These are phyloP conservation scores for Drosophila orena DNA, from an alignment of 1,140 invertebrate genomes.

Conservation along the genomic window DNA sequence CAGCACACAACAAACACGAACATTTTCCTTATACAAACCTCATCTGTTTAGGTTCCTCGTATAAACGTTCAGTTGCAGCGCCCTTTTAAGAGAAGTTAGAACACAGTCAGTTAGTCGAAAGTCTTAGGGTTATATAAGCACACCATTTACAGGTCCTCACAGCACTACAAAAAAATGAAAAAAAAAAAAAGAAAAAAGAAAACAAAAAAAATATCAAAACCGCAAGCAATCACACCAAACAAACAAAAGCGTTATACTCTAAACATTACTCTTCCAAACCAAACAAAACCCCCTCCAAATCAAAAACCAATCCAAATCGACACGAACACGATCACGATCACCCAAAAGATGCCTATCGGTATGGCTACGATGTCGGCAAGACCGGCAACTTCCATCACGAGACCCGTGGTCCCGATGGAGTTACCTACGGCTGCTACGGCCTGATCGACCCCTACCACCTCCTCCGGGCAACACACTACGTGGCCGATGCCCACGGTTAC, in stretches of 20 bases:
- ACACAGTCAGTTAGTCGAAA: slow-evolving; percentile 39
- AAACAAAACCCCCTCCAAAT: slow-evolving; percentile 21
- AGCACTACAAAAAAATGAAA: slow-evolving; percentile 24
- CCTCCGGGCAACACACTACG: slow-evolving; percentile 89
- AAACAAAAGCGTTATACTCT: slow-evolving; percentile 44
- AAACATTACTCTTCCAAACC: slow-evolving; percentile 48
- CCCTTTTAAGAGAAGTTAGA: slow-evolving; percentile 38
- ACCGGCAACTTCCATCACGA: slow-evolving; percentile 93
- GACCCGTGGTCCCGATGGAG: slow-evolving; percentile 89
- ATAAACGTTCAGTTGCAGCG: slow-evolving; percentile 49
- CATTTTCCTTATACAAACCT: slow-evolving; percentile 45
- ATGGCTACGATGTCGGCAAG: slow-evolving; percentile 89
- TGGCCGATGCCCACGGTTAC: slow-evolving; percentile 92
- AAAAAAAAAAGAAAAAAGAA: neutral
- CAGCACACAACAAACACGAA: slow-evolving; percentile 54
- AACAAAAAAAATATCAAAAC: slow-evolving; percentile 2
- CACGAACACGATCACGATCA: slow-evolving; percentile 9
- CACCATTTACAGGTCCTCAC: slow-evolving; percentile 37
- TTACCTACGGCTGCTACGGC: slow-evolving; percentile 92
- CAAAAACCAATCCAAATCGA: slow-evolving; percentile 35
- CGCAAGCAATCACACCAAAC: slow-evolving; percentile 16
- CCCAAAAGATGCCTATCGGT: slow-evolving; percentile 88
- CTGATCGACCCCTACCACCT: slow-evolving; percentile 89
- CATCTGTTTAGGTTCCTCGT: slow-evolving; percentile 37
- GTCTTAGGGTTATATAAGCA: slow-evolving; percentile 37